These are phyloP conservation scores for Falco columbarius DNA, from an alignment of 2,797 vertebrate genomes.

Conservation along the genomic window DNA sequence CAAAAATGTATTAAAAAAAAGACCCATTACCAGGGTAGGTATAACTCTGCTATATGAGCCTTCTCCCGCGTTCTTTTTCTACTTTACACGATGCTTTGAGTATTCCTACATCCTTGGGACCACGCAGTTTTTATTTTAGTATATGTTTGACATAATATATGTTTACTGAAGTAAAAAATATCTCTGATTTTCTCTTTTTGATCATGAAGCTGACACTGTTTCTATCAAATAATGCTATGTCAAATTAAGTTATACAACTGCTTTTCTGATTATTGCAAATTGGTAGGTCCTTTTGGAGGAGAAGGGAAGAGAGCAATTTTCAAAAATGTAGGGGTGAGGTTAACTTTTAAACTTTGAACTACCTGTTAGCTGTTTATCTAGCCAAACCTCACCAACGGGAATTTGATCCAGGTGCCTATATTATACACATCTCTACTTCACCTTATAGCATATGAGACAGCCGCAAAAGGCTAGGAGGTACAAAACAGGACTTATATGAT, in stretches of 20 bases:
- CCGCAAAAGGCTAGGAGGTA: background rate
- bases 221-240: background rate
- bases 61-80: background rate
- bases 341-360: background rate
- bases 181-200: background rate
- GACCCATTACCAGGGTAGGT: rapidly evolving
- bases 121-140: background rate
- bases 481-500: background rate
- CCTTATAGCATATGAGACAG: background rate
- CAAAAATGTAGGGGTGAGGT: background rate
- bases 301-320: background rate
- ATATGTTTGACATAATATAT: background rate
- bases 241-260: background rate
- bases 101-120: background rate
- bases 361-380: background rate
- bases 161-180: no score
- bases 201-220: background rate
- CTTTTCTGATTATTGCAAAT: background rate
- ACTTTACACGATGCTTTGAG: background rate
- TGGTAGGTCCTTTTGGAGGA: background rate
- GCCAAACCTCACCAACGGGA: background rate
- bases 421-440: background rate
- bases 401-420: background rate
- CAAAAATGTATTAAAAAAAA: background rate
- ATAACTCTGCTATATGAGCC: background rate